These are phyloP conservation scores for Axea sp. DNA, from an alignment of 2,888 invertebrate genomes.

Conservation along the genomic window DNA sequence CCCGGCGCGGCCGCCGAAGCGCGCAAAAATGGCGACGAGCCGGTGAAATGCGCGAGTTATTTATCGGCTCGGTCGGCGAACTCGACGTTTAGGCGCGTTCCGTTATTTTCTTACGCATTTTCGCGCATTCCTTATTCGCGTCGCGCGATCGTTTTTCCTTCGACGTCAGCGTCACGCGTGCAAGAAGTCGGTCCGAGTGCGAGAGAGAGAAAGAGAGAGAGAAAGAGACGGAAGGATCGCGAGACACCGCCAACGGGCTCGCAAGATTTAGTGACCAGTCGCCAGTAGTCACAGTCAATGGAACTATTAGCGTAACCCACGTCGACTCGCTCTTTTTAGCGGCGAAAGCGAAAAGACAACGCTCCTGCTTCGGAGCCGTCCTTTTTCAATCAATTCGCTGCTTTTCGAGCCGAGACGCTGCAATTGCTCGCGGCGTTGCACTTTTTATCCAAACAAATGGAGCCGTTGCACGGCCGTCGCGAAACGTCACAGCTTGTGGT, in stretches of 20 bases:
- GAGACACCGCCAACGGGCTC: constrained; percentile 26
- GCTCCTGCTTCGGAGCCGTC: not conserved
- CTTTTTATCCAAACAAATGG: too few relatives aligned
- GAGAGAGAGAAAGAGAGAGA: constrained; percentile 23
- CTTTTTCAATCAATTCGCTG: constrained; percentile 4
- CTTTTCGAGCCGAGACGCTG: not conserved
- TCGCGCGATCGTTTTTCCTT: constrained; percentile 19
- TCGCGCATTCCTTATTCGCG: constrained; percentile 37
- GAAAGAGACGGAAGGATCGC: constrained; percentile 22
- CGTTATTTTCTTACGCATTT: constrained; percentile 60
- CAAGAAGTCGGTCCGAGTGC: not conserved
- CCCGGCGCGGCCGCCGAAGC: too few relatives aligned
- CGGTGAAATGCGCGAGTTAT: constrained; percentile 41
- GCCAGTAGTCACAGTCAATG: constrained; percentile 41
- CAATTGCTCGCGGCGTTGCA: too few relatives aligned
- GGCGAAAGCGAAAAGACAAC: constrained; percentile 46
- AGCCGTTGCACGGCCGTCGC: too few relatives aligned
- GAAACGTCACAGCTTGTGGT: too few relatives aligned
- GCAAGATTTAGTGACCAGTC: constrained; percentile 53
- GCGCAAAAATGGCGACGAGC: constrained; percentile 30
- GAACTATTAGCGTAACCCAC: constrained; percentile 48
- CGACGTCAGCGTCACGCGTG: constrained; percentile 10
- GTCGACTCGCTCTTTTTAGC: constrained; percentile 36
- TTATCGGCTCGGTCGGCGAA: constrained; percentile 48
- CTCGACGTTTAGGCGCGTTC: constrained; percentile 51